These are phyloP conservation scores for Epizoanthus stellaris DNA, from an alignment of 92 coral and sea anemone genomes.

Conservation along the genomic window DNA sequence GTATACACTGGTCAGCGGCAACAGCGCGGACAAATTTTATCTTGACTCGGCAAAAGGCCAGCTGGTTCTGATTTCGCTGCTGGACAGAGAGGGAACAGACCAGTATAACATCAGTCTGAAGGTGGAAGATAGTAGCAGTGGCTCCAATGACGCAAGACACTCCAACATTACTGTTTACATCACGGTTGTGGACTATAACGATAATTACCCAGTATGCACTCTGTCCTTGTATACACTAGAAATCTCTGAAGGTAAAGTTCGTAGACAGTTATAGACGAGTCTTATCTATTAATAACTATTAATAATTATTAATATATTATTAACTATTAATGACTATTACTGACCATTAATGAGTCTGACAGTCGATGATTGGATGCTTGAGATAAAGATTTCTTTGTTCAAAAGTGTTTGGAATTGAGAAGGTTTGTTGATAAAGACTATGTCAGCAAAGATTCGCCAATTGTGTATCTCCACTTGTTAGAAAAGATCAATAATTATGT, in stretches of 20 bases:
- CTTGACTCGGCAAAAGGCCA: conserved; percentile 54
- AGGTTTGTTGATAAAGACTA: too few species aligned
- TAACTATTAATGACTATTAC: too few species aligned
- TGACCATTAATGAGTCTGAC: too few species aligned
- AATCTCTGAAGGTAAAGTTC: conserved; percentile 59
- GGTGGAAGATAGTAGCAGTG: conserved; percentile 53
- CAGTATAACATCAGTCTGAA: conserved; percentile 63
- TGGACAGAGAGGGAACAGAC: conserved; percentile 67
- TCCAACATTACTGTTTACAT: conserved; percentile 65
- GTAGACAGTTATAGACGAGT: too few species aligned
- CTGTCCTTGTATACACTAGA: conserved; percentile 40
- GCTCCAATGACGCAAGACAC: conserved; percentile 43
- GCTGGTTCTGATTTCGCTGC: conserved; percentile 53
- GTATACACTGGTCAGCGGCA: conserved; percentile 54
- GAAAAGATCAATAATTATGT: too few species aligned
- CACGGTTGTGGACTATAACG: conserved; percentile 65
- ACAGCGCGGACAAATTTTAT: conserved; percentile 49
- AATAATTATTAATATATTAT: too few species aligned
- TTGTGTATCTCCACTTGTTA: too few species aligned
- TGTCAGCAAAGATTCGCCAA: too few species aligned
- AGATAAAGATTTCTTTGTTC: too few species aligned
- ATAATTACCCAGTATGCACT: conserved; percentile 58
- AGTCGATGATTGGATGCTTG: too few species aligned
- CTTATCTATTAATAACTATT: too few species aligned
- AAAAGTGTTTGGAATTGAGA: too few species aligned